Evolutionary conservation across 2,888 invertebrate species (phyloP), one percentile per base, ranked within the genome.

Genomic region (Acanthacorydalis orientalis): DNA sequence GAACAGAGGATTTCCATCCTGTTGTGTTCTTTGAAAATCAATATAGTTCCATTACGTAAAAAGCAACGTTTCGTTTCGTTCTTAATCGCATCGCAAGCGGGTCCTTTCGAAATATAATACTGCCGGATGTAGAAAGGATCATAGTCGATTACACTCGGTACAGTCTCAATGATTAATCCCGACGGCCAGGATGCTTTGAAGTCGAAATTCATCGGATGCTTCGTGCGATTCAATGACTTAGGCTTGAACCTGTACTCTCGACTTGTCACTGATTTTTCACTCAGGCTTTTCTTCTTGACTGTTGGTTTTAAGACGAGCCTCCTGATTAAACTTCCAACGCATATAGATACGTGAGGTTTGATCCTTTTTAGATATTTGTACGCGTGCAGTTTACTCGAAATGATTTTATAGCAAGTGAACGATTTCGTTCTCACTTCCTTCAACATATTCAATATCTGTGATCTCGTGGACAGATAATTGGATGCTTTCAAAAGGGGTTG

Each of bases 81-180:
- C 35, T 49, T 48, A 33, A 47, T 43, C 46, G 32, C 37, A 31
- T 50, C 47, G 44, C 51, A 50, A 44, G 43, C 49, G 4, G 53
- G 50, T 32, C 55, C 51, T 43, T 54, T 57, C 14, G 53, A 50
- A 37, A 56, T 43, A 51, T 61, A 60, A 38, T 54, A 54, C 50
- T 64, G 63, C 35, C 54, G 50, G 47, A 63, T 56, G 49, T 55
- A 59, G 51, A 59, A 59, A n/a, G 59, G 57, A 52, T 58, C 53
- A 38, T 57, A 51, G 10, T 48, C 46, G 11, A 52, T 47, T 12
- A 54, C 50, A n/a, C 52, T 55, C 31, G 48, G 49, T 44, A 57
- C 51, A 9, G 57, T 54, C 48, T 58, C 53, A 31, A 62, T 53
- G 43, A 52, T 43, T 33, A 63, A 53, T 31, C 63, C 59, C 11